Base-by-base conservation (phyloP, 2,888 invertebrate species). In the Sisyra nigra region DNA sequence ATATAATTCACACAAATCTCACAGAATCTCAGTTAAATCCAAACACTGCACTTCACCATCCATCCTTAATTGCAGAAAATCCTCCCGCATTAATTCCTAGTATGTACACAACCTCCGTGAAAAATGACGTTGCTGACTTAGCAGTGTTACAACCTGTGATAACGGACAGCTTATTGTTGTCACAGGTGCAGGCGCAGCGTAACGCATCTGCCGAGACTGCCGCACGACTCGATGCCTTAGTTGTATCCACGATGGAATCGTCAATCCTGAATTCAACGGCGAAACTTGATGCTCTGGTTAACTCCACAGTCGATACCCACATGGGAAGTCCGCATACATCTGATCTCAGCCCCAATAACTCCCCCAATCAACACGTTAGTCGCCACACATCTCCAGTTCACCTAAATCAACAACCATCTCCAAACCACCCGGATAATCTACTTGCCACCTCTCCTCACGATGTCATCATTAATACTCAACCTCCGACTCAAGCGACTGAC, bases 271-370 rank as follows among this genome's bases (percentile, higher is more conserved):
- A 37, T 18, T 19, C 37, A 11, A 32, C 40, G 13, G 42, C 33
- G 11, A 71, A 70, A 53, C 59, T 76, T 2, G 74, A 76, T 55
- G 74, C 71, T 48, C 64, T 76, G 44, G 76, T 75, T 7, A 72
- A 70, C 51, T 66, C 71, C 1, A 64, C 69, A 1, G 68, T 64
- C 14, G 70, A 71, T 35, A 60, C 65, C 34, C 71, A 69, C 52
- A 65, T 70, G 31, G 56, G 63, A 40, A 60, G 62, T 24, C 58
- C 63, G 1, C 56, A 60, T 1, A 54, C 59, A 37, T 39, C 45
- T 38, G 6, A 38, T 38, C n/a, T 18, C 38, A 18, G 17, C 9
- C 15, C 17, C 9, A 38, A 2, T 6, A 33, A 33, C 9, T 33
- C 33, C 9, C n/a, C 33, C 35, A 13, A 4, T 35, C 35, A 35